Evolutionary conservation across 2,113 vertebrate genomes (phyloP).

Genomic region (Psilopsiagon aymara): DNA sequence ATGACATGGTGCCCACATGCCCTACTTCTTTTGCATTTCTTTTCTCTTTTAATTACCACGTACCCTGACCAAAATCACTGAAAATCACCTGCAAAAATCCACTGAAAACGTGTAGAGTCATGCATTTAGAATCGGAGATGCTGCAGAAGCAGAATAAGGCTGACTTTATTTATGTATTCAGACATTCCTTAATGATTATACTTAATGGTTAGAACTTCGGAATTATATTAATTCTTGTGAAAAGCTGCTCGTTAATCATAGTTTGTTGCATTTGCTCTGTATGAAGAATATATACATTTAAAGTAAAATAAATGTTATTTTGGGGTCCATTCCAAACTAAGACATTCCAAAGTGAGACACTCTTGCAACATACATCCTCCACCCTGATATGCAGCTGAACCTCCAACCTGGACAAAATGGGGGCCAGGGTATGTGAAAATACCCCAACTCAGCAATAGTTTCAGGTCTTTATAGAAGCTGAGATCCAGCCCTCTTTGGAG

Average conservation of each 20-base stretch:
- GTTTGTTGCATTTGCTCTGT: not conserved
- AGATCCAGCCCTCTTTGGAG: not conserved
- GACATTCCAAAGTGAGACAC: not conserved
- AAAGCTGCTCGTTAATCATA: slow-evolving; percentile 30
- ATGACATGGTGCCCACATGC: not conserved
- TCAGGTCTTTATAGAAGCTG: not conserved
- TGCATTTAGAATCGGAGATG: not conserved
- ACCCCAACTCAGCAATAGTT: not conserved
- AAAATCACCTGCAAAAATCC: not conserved
- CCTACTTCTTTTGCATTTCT: not conserved
- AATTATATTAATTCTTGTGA: slow-evolving; percentile 31
- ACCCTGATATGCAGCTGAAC: not conserved
- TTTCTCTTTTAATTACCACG: not conserved
- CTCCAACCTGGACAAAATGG: not conserved
- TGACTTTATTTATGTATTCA: slow-evolving; percentile 26
- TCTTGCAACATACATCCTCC: not conserved
- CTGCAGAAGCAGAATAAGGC: not conserved
- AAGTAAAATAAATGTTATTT: not conserved
- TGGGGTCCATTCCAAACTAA: not conserved
- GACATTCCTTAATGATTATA: slow-evolving; percentile 39
- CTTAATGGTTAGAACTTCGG: not conserved
- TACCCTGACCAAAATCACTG: not conserved
- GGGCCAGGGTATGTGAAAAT: rapidly evolving
- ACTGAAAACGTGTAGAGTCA: not conserved
- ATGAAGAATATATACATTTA: not conserved